A percentile compares a stretch with the other conserved stretches of the same genome.
Conservation (phyloP, 2,797 vertebrate species). For the Microctenopoma steveboyesi region DNA sequence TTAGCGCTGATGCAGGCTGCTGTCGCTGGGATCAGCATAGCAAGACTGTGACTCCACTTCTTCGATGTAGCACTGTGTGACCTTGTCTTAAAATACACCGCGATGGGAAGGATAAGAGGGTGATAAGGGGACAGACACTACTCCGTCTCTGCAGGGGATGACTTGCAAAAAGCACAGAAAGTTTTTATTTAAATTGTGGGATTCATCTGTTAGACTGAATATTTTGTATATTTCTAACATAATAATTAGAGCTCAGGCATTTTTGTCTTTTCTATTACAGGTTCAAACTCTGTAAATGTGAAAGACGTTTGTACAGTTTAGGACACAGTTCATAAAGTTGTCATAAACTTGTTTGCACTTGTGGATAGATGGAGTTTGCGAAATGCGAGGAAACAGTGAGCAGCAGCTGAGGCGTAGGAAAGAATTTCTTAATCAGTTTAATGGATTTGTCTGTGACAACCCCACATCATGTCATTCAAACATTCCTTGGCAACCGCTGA, state of each 20-base stretch:
- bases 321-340: slow-evolving; percentile 1
- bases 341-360: slow-evolving; percentile 6
- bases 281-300: neutral
- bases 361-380: slow-evolving; percentile 4
- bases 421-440: slow-evolving; percentile 61
- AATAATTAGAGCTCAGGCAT: neutral
- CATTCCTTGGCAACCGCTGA: slow-evolving; percentile 47
- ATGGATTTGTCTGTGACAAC: slow-evolving; percentile 43
- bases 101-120: slow-evolving; percentile 15
- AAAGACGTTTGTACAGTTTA: neutral
- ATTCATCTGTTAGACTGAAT: neutral
- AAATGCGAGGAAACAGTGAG: slow-evolving; percentile 16
- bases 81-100: slow-evolving; percentile 40
- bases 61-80: slow-evolving; percentile 20
- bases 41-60: slow-evolving; percentile 23
- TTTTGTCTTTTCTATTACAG: neutral
- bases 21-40: slow-evolving; percentile 4
- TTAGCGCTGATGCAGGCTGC: slow-evolving; percentile 6
- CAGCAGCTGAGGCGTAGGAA: slow-evolving; percentile 53
- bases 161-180: neutral
- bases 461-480: slow-evolving; percentile 24
- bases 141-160: neutral
- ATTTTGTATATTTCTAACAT: neutral
- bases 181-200: neutral
- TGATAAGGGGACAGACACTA: too few relatives aligned